These are phyloP conservation scores for Zapornia atra DNA, from an alignment of 2,113 vertebrate genomes.

Conservation along the genomic window DNA sequence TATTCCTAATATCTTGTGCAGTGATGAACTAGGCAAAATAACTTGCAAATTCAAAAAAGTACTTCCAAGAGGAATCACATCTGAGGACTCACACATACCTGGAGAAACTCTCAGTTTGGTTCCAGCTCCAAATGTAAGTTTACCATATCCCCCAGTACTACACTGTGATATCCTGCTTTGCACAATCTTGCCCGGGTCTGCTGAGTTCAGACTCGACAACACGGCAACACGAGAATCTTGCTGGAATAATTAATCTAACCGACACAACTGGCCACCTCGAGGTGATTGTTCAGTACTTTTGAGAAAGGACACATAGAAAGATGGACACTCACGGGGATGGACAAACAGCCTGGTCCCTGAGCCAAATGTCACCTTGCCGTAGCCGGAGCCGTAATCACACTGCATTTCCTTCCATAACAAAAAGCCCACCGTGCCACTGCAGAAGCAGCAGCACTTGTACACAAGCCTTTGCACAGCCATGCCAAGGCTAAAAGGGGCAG, in stretches of 20 bases:
- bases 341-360: too few relatives aligned
- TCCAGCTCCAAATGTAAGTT: constrained; percentile 6
- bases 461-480: too few relatives aligned
- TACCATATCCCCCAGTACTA: fast-evolving
- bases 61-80: background rate
- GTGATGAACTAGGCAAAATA: background rate
- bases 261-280: background rate
- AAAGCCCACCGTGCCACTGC: too few relatives aligned
- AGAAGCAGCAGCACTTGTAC: too few relatives aligned
- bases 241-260: too few relatives aligned
- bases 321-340: too few relatives aligned
- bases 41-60: background rate
- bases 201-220: background rate
- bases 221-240: background rate
- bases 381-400: too few relatives aligned
- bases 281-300: too few relatives aligned
- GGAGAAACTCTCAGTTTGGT: background rate
- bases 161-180: background rate
- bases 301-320: too few relatives aligned
- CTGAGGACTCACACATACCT: background rate
- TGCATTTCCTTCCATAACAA: too few relatives aligned
- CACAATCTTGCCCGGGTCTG: background rate
- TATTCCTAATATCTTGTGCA: background rate
- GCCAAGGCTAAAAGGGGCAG: too few relatives aligned
- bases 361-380: background rate